Evolutionary conservation across 1,140 invertebrate species (phyloP).

Genomic region (Bombus superbus): DNA sequence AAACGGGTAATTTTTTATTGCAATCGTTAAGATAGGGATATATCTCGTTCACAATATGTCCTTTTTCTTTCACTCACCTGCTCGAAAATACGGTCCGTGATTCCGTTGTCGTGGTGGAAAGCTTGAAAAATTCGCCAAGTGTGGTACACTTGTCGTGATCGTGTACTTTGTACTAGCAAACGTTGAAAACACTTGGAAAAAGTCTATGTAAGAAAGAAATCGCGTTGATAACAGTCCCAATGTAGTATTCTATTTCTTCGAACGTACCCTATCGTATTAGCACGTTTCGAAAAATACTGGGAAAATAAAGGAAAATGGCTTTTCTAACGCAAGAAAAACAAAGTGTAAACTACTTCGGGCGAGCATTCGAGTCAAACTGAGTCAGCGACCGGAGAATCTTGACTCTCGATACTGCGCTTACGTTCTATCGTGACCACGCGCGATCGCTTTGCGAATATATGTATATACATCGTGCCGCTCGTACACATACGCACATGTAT

Average conservation of each 20-base stretch:
- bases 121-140: neutral
- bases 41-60: neutral
- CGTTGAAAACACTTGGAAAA: neutral
- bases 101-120: neutral
- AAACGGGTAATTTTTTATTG: neutral
- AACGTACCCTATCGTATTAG: no score
- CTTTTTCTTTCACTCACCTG: neutral
- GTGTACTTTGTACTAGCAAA: neutral
- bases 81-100: neutral
- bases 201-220: no score
- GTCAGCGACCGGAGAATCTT: slow-evolving; percentile 17
- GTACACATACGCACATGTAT: neutral
- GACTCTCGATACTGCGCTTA: slow-evolving; percentile 15
- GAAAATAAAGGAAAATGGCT: neutral
- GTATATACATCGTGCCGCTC: neutral
- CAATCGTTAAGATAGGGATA: neutral
- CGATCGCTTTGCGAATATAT: slow-evolving; percentile 29
- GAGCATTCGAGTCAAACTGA: slow-evolving; percentile 54
- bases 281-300: neutral
- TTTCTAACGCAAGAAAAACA: no score
- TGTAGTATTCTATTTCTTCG: neutral
- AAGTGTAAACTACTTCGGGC: neutral
- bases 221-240: no score
- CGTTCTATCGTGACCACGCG: slow-evolving; percentile 48
- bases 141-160: no score